Percentiles rank a stretch among this genome's conserved stretches.
These are phyloP conservation scores for Pithys albifrons DNA, from an alignment of 2,113 vertebrate genomes.

Conservation along the genomic window DNA sequence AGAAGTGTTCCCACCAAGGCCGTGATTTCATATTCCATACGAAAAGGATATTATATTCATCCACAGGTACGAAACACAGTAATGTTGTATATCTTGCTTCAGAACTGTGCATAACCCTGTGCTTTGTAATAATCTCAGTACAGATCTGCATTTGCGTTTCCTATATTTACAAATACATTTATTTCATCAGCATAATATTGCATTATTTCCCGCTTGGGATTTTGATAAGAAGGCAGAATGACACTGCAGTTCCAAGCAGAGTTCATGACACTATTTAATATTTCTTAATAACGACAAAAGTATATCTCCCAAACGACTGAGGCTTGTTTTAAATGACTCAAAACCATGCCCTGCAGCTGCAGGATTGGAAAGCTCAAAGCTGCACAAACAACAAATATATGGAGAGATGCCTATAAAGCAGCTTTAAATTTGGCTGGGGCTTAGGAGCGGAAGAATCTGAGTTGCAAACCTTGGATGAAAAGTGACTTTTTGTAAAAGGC, in stretches of 20 bases:
- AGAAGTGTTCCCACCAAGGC: not conserved
- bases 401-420: conserved; percentile 57
- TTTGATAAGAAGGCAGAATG: not conserved
- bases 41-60: not conserved
- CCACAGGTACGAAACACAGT: not conserved
- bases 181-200: conserved; percentile 27
- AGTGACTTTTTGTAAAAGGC: not conserved
- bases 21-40: not conserved
- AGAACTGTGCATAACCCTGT: not conserved
- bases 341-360: conserved; percentile 52
- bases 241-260: not conserved
- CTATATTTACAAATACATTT: not conserved
- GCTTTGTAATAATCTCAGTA: not conserved
- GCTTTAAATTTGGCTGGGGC: conserved; percentile 39
- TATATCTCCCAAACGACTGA: not conserved
- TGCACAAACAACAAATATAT: conserved; percentile 52
- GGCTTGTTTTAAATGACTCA: conserved; percentile 16
- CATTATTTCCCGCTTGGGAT: conserved; percentile 37
- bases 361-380: conserved; percentile 36
- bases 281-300: conserved; percentile 1
- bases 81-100: not conserved
- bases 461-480: conserved; percentile 48
- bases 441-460: conserved; percentile 27
- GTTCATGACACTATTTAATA: not conserved
- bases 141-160: not conserved